Base-by-base conservation (phyloP, 2,888 invertebrate genomes). In the Idaea biselata region DNA sequence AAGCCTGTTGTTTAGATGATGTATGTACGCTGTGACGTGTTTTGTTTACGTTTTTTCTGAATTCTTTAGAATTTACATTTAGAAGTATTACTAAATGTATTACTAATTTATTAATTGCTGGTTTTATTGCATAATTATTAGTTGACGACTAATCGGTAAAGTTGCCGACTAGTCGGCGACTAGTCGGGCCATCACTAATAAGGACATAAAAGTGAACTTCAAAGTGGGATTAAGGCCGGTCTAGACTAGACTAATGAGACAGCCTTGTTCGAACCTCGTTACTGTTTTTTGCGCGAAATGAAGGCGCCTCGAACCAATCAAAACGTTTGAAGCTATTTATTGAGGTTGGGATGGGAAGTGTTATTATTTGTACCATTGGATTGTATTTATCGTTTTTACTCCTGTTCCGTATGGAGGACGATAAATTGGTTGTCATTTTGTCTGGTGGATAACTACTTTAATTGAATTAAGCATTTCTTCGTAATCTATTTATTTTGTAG, bases 191-290 rank as follows among this genome's bases (percentile, higher is more conserved):
- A n/a, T n/a, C n/a, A n/a, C n/a, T n/a, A n/a, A n/a, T n/a, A n/a
- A n/a, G 83, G 76, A 79, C 74, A 68, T 69, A 59, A 69, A 74
- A 82, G 84, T 86, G 84, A 84, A 87, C 83, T 82, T 79, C 76
- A 77, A 80, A 82, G 77, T 78, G 76, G 82, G 81, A 81, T 83
- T 84, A 88, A 80, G 78, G 79, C 79, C 69, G 77, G 84, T 81
- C 85, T 83, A 83, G 84, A 83, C 83, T 81, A 56, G 55, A 62
- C 60, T 58, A 53, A 16, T 55, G 44, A 85, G 81, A 73, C 72
- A 66, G 68, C 77, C 74, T 76, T 78, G 76, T 78, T 74, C 73
- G 65, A 63, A 64, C 67, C 73, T 77, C 73, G 75, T 77, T 79
- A 77, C 71, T 63, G 44, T 44, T 76, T 81, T 78, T 76, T 77